phyloP scores from a whole-genome alignment of 1,140 invertebrate species.

The Proales similis region DNA sequence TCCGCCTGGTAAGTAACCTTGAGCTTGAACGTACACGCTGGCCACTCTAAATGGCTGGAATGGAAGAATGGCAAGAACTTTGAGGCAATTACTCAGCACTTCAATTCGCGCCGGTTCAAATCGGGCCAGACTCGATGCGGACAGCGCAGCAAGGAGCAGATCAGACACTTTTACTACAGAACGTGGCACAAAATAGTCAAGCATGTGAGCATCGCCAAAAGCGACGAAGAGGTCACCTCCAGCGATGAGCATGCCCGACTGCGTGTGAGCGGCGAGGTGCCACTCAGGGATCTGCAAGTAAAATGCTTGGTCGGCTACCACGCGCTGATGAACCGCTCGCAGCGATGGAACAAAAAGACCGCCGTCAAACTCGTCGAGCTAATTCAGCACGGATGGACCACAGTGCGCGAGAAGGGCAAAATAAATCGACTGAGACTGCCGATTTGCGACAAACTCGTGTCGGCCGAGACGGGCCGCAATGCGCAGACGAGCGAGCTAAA shows the following conservation, averaged over 20 bases:
- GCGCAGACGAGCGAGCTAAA: too few species aligned
- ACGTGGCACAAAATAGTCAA: conserved; percentile 85
- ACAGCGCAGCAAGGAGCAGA: conserved; percentile 70
- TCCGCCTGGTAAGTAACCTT: conserved; percentile 18
- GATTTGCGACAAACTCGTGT: conserved; percentile 25
- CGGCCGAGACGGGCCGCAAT: too few species aligned
- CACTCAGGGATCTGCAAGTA: conserved; percentile 29
- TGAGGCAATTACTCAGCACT: conserved; percentile 73
- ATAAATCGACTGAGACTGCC: conserved; percentile 33
- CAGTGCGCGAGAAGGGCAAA: conserved; percentile 34
- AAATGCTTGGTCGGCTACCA: conserved; percentile 36
- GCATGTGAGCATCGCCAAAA: conserved; percentile 72
- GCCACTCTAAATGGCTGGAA: neutral
- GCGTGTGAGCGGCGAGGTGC: neutral
- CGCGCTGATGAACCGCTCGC: conserved; percentile 20
- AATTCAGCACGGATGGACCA: conserved; percentile 30
- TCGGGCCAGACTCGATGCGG: conserved; percentile 42
- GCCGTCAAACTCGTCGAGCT: conserved; percentile 35
- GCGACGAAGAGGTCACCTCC: conserved; percentile 54
- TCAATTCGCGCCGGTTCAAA: conserved; percentile 70
- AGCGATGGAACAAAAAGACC: conserved; percentile 34
- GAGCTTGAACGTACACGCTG: neutral
- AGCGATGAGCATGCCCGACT: neutral
- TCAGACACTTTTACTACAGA: conserved; percentile 80
- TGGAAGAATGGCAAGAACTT: conserved; percentile 78